Conservation (phyloP, 2,797 vertebrate genomes). For the Gymnocypris eckloni region DNA sequence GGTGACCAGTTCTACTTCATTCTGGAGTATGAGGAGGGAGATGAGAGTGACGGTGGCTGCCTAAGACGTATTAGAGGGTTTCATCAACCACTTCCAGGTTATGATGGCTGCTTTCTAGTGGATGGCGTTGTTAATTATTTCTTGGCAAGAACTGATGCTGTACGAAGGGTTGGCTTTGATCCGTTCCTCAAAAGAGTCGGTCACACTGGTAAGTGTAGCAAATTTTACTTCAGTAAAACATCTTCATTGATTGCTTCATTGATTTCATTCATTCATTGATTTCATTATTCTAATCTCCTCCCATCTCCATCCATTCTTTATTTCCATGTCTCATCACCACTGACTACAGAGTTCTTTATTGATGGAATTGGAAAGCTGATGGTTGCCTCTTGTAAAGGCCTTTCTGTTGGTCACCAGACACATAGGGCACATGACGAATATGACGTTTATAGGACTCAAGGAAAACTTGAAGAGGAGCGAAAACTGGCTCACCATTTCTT, state of each 20-base stretch:
- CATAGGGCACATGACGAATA: conserved; percentile 52
- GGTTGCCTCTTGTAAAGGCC: conserved; percentile 73
- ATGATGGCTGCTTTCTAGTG: conserved; percentile 70
- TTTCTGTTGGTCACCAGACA: conserved; percentile 71
- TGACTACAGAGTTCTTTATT: conserved; percentile 79
- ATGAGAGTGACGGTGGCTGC: conserved; percentile 70
- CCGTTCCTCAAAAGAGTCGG: conserved; percentile 74
- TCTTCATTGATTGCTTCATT: not conserved
- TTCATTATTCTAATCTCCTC: not conserved
- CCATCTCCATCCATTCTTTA: not conserved
- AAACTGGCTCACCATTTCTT: conserved; percentile 76
- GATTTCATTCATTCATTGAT: too few species aligned
- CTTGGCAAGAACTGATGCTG: conserved; percentile 75
- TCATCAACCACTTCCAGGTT: conserved; percentile 68
- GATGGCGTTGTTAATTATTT: conserved; percentile 79
- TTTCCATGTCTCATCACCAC: not conserved
- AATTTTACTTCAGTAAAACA: not conserved
- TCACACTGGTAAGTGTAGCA: conserved; percentile 58
- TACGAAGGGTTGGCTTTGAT: conserved; percentile 76
- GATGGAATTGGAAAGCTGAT: conserved; percentile 77
- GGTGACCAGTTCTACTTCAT: conserved; percentile 70
- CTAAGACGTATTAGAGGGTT: conserved; percentile 57
- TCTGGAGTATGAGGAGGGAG: conserved; percentile 71
- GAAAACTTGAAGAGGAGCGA: conserved; percentile 8
- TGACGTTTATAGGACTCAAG: conserved; percentile 55